A percentile compares a stretch with the other conserved stretches of the same genome.
Conservation (phyloP, 2,797 vertebrate species). For the Sus cebifrons region DNA sequence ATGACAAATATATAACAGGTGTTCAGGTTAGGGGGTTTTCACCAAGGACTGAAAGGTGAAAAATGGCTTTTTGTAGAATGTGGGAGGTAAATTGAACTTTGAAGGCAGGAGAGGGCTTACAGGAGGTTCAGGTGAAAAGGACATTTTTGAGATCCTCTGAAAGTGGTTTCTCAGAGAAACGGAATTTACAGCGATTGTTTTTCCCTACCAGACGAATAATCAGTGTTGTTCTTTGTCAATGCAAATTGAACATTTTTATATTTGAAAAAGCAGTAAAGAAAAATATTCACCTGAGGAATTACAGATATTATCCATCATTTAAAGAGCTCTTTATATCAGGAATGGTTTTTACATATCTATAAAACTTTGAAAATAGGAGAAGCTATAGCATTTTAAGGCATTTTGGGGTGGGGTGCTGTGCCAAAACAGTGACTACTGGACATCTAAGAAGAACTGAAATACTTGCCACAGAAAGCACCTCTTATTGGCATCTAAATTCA, state of each 20-base stretch:
- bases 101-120: neutral
- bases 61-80: constrained; percentile 58
- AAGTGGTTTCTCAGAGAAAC: constrained; percentile 42
- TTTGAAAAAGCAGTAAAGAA: constrained; percentile 38
- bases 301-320: constrained; percentile 61
- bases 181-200: constrained; percentile 36
- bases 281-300: constrained; percentile 19
- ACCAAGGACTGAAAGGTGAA: constrained; percentile 5
- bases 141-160: constrained; percentile 48
- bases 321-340: constrained; percentile 73
- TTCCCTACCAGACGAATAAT: constrained; percentile 17
- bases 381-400: constrained; percentile 80
- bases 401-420: constrained; percentile 72
- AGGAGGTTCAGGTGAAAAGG: neutral
- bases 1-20: constrained; percentile 52
- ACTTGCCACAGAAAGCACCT: constrained; percentile 86
- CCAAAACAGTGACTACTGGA: constrained; percentile 86
- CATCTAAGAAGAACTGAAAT: constrained; percentile 89
- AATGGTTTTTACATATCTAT: constrained; percentile 75
- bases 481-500: constrained; percentile 89
- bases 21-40: constrained; percentile 56
- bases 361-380: constrained; percentile 68
- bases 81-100: constrained; percentile 54
- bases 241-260: constrained; percentile 12
- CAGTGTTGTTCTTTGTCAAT: constrained; percentile 37